A percentile compares a stretch with the other conserved stretches of the same genome.
phyloP scores from a whole-genome alignment of 2,113 vertebrate genomes.

The Empidonax traillii region DNA sequence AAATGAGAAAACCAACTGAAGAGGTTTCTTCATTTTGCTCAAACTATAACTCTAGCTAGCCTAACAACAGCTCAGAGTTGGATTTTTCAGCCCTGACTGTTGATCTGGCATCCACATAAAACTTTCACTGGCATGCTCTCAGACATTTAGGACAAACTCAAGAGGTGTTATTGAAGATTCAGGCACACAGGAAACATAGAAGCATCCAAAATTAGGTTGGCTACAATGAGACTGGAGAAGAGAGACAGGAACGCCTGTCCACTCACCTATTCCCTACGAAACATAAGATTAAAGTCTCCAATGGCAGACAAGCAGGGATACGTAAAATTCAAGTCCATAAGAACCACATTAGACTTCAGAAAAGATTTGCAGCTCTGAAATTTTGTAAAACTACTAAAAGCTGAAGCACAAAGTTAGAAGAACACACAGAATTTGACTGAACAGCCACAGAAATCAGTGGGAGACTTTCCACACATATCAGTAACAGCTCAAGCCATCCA shows the following conservation, averaged over 20 bases:
- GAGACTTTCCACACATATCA: background rate
- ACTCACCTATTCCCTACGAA: background rate
- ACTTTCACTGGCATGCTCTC: background rate
- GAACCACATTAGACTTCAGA: background rate
- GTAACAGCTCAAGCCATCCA: background rate
- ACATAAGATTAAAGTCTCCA: background rate
- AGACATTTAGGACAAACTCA: background rate
- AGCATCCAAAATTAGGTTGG: background rate
- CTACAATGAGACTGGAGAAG: background rate
- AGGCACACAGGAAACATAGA: background rate
- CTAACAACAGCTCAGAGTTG: background rate
- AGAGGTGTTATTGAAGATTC: background rate
- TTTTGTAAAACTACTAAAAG: background rate
- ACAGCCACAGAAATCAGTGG: background rate
- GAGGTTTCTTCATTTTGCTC: background rate
- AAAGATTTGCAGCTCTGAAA: background rate
- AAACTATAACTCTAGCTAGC: background rate
- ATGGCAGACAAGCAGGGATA: background rate
- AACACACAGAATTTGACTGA: background rate
- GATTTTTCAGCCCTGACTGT: background rate
- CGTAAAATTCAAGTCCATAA: background rate
- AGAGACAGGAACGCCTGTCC: background rate
- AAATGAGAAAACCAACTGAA: background rate
- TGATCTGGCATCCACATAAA: background rate
- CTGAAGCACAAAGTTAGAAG: background rate